Evolutionary conservation across 1,140 invertebrate genomes (phyloP).

Genomic region (Calliopsis andreniformis): DNA sequence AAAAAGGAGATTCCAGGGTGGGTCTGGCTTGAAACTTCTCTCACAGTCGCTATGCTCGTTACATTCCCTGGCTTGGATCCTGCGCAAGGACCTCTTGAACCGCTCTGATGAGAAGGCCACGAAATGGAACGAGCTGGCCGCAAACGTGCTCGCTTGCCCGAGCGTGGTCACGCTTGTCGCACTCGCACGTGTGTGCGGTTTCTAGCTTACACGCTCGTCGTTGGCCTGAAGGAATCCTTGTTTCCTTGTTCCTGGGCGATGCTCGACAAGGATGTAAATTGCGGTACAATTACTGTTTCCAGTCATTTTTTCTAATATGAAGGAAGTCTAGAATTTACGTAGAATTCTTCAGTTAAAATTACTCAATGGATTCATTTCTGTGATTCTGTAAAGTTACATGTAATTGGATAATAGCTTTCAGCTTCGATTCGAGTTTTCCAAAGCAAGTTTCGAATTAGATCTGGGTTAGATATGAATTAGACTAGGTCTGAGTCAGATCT

Average conservation of each 20-base stretch:
- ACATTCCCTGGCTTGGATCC: slow-evolving; percentile 15
- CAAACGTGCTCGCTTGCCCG: background rate
- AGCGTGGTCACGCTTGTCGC: slow-evolving; percentile 7
- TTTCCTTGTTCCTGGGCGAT: slow-evolving; percentile 3
- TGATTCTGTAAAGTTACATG: too few species aligned
- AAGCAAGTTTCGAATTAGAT: too few species aligned
- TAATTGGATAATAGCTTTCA: too few species aligned
- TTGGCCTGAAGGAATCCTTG: background rate
- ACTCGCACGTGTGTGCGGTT: slow-evolving; percentile 29
- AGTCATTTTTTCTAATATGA: background rate
- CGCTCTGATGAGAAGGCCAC: slow-evolving; percentile 23
- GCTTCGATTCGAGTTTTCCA: too few species aligned
- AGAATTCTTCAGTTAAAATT: too few species aligned
- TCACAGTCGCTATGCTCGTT: slow-evolving; percentile 37
- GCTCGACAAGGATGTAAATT: background rate
- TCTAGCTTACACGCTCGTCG: background rate
- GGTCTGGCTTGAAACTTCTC: slow-evolving; percentile 31
- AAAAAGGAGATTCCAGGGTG: slow-evolving; percentile 5
- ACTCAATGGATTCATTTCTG: too few species aligned
- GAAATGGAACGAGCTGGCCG: slow-evolving; percentile 1
- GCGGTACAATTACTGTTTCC: background rate
- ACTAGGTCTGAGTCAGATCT: too few species aligned
- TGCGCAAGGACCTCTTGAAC: slow-evolving; percentile 42
- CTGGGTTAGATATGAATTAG: too few species aligned
- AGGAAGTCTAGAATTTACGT: slow-evolving; percentile 7